A percentile compares a stretch with the other conserved stretches of the same genome.
Evolutionary conservation across 2,888 invertebrate species (phyloP).

Genomic region (Andricus curvator): DNA sequence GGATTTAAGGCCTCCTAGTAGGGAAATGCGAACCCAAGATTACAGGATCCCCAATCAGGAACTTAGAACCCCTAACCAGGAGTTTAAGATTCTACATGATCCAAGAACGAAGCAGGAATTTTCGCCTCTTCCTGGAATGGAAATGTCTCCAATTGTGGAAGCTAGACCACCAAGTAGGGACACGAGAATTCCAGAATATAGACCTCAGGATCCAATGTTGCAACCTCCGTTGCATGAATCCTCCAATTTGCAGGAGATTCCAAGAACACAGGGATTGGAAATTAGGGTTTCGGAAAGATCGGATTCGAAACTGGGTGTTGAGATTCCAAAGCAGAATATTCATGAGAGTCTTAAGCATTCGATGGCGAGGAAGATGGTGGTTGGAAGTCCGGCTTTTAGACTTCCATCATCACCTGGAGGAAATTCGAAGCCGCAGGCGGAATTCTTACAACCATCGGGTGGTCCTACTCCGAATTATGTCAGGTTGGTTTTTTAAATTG

Average conservation of each 20-base stretch:
- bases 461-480: constrained; percentile 51
- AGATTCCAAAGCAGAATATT: constrained; percentile 80
- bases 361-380: constrained; percentile 82
- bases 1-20: constrained; percentile 60
- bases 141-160: constrained; percentile 54
- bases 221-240: constrained; percentile 60
- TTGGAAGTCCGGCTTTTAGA: constrained; percentile 83
- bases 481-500: constrained; percentile 50
- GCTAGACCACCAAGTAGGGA: constrained; percentile 62
- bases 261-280: constrained; percentile 56
- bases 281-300: constrained; percentile 63
- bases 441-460: constrained; percentile 54
- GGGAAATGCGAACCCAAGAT: constrained; percentile 58
- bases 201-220: constrained; percentile 51
- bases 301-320: constrained; percentile 77
- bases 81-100: constrained; percentile 63
- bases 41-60: constrained; percentile 57
- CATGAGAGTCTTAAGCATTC: constrained; percentile 78
- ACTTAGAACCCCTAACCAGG: constrained; percentile 49
- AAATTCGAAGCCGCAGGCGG: constrained; percentile 76
- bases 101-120: constrained; percentile 55
- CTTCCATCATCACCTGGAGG: constrained; percentile 80
- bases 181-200: constrained; percentile 59
- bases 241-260: constrained; percentile 59
- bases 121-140: constrained; percentile 46